Conservation (phyloP, 2,888 invertebrate genomes). For the Syritta pipiens region DNA sequence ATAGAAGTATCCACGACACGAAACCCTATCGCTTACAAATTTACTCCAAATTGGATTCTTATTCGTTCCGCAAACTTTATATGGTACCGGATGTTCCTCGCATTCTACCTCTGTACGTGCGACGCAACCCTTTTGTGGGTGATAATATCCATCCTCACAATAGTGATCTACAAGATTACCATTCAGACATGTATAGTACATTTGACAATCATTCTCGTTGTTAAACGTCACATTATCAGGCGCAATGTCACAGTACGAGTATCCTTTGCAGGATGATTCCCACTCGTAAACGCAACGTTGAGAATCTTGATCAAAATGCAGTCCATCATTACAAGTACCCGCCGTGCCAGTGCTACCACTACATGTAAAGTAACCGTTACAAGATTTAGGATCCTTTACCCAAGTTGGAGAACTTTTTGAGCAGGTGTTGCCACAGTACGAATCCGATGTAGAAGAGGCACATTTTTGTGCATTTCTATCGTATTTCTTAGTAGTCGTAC, state of each 20-base stretch:
- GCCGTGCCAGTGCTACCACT: constrained; percentile 2
- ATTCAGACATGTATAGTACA: constrained; percentile 70
- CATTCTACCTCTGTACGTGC: constrained; percentile 71
- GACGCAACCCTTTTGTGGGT: constrained; percentile 68
- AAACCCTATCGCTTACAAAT: constrained; percentile 73
- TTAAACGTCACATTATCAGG: constrained; percentile 61
- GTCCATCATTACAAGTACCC: constrained; percentile 69
- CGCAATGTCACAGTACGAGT: constrained; percentile 72
- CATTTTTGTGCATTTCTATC: constrained; percentile 45
- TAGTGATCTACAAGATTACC: background rate
- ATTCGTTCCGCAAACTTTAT: constrained; percentile 72
- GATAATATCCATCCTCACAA: constrained; percentile 72
- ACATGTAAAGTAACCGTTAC: constrained; percentile 73
- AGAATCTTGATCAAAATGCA: constrained; percentile 68
- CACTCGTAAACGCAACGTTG: constrained; percentile 70
- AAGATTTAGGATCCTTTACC: constrained; percentile 71
- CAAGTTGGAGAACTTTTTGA: constrained; percentile 66
- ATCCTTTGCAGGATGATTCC: constrained; percentile 71
- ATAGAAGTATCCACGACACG: constrained; percentile 75
- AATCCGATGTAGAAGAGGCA: constrained; percentile 56
- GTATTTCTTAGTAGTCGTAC: constrained; percentile 30
- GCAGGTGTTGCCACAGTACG: constrained; percentile 72
- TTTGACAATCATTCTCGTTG: constrained; percentile 72
- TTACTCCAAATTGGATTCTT: constrained; percentile 72
- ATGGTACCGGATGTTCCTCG: constrained; percentile 71